Evolutionary conservation across 2,888 invertebrate species (phyloP).

Genomic region (Eueremaeus valkanovi): DNA sequence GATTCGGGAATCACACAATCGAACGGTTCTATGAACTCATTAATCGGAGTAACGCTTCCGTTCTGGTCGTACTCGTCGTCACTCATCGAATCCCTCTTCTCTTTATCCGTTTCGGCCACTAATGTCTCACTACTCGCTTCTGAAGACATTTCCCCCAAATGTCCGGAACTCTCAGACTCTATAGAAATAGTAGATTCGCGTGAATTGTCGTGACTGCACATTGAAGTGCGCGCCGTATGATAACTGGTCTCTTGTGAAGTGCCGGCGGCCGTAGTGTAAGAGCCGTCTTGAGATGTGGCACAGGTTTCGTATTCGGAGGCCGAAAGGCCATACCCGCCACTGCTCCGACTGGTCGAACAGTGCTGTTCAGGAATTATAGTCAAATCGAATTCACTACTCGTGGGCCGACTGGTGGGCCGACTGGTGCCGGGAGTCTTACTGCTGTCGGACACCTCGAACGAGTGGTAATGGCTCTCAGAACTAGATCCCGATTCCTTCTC

Average conservation of each 20-base stretch:
- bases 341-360: conserved; percentile 37
- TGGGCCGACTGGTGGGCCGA: conserved; percentile 74
- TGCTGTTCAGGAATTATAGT: conserved; percentile 55
- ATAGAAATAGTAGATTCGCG: conserved; percentile 84
- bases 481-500: conserved; percentile 71
- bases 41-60: conserved; percentile 49
- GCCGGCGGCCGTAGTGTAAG: conserved; percentile 58
- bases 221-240: conserved; percentile 76
- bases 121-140: conserved; percentile 90
- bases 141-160: conserved; percentile 76
- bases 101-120: conserved; percentile 59
- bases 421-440: conserved; percentile 59
- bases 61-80: conserved; percentile 30
- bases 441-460: conserved; percentile 68
- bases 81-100: neutral
- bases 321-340: conserved; percentile 39
- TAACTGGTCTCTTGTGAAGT: conserved; percentile 71
- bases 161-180: conserved; percentile 82
- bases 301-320: conserved; percentile 79
- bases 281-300: conserved; percentile 66
- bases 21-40: conserved; percentile 46
- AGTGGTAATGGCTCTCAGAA: conserved; percentile 82
- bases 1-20: conserved; percentile 51
- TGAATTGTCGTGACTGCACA: conserved; percentile 61
- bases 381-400: conserved; percentile 77